These are phyloP conservation scores for Drosophila setosimentum DNA, from an alignment of 2,888 invertebrate species.

Conservation along the genomic window DNA sequence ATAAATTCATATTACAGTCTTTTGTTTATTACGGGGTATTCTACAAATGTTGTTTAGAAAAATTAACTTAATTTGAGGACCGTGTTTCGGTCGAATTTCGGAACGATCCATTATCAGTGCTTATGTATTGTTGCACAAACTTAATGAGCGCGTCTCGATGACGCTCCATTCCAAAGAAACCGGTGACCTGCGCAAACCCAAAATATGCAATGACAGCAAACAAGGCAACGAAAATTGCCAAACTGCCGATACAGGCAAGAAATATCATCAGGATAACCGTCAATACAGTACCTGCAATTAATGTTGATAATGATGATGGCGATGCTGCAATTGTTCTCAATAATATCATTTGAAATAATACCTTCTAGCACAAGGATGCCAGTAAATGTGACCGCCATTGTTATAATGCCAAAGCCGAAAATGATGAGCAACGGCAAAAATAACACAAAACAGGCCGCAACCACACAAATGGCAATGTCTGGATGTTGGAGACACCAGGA, in stretches of 20 bases:
- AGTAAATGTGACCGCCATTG: constrained; percentile 82
- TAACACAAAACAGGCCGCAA: constrained; percentile 66
- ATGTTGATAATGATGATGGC: background rate
- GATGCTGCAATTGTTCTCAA: background rate
- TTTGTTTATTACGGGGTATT: constrained; percentile 27
- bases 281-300: constrained; percentile 80
- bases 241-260: constrained; percentile 80
- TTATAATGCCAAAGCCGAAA: constrained; percentile 80
- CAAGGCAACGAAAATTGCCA: constrained; percentile 71
- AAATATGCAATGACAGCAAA: constrained; percentile 79
- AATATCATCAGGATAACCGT: constrained; percentile 82
- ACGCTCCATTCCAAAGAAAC: constrained; percentile 71
- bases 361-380: constrained; percentile 85
- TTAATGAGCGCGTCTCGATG: constrained; percentile 55
- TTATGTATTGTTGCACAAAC: constrained; percentile 48
- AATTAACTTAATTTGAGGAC: constrained; percentile 1
- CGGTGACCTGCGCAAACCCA: constrained; percentile 82
- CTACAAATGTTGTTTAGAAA: background rate
- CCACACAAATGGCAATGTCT: constrained; percentile 63
- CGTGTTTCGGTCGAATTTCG: constrained; percentile 1
- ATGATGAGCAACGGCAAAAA: constrained; percentile 82
- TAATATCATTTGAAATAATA: constrained; percentile 31
- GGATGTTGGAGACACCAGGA: constrained; percentile 78
- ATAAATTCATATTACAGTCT: constrained; percentile 23
- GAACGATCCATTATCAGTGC: constrained; percentile 5